These are phyloP conservation scores for Melanotaenia nigrans DNA, from an alignment of 2,797 vertebrate genomes.

Conservation along the genomic window DNA sequence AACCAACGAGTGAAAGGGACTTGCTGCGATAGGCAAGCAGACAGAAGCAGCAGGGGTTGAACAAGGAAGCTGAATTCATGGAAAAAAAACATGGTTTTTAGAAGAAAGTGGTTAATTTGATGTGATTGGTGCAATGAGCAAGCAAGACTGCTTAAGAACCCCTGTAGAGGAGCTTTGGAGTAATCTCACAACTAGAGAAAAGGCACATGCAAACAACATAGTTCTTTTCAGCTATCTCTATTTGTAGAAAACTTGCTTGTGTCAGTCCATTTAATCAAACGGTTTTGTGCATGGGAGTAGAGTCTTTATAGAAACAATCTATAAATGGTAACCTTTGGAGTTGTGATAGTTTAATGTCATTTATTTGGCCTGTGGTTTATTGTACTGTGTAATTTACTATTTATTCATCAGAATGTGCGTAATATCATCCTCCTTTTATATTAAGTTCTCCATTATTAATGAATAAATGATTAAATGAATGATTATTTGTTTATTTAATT, in stretches of 20 bases:
- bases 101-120: conserved; percentile 63
- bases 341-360: neutral
- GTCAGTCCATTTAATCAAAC: conserved; percentile 20
- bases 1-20: conserved; percentile 45
- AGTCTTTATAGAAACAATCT: neutral
- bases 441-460: neutral
- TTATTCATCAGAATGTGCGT: too few relatives aligned
- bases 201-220: neutral
- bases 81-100: conserved; percentile 24
- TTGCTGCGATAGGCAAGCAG: conserved; percentile 40
- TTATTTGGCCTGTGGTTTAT: neutral
- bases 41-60: conserved; percentile 43
- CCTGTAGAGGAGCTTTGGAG: conserved; percentile 34
- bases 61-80: conserved; percentile 30
- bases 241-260: conserved; percentile 15
- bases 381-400: neutral
- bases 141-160: conserved; percentile 23
- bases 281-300: conserved; percentile 1
- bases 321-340: neutral
- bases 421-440: too few relatives aligned
- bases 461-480: too few relatives aligned
- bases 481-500: neutral
- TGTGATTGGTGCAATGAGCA: conserved; percentile 77
- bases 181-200: conserved; percentile 25
- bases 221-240: conserved; percentile 3